Evolutionary conservation across 1,140 invertebrate genomes (phyloP), one percentile per base, ranked within the genome.

Genomic region (Papilio glaucus): DNA sequence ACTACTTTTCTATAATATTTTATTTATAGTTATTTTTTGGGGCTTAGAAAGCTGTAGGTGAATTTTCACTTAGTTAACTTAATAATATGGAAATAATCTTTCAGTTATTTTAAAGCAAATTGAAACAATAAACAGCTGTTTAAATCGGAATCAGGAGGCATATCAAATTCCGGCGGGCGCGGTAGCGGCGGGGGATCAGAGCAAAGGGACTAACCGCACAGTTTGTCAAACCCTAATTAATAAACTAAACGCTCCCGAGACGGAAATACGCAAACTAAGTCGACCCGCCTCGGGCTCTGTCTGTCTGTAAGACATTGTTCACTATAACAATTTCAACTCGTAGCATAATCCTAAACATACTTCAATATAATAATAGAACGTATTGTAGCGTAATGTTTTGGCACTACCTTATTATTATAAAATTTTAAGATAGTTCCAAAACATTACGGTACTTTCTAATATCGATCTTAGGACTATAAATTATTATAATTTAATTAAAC

Each of bases 181-280:
- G 49, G 72, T 62, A 74, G 29, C 65, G 39, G n/a, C 24, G 62
- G 42, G 57, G 57, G 12, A 41, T 63, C 45, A 45, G 33, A 42
- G 42, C 15, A 63, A 70, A 70, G 41, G 60, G 29, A 57, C 70
- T 69, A 71, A 80, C 77, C 79, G 80, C 79, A 81, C 77, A 85
- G 81, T 85, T 85, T 84, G 84, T 83, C 84, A 85, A 84, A 72
- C 77, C 76, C 74, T 84, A 84, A 84, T 85, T 85, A 85, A 85
- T 85, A 84, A 82, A 77, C 80, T 77, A 72, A 72, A 61, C 18
- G 37, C 39, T 69, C 18, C 67, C n/a, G 67, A 69, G 26, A 37
- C 45, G 26, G 29, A 37, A 63, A 49, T 24, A 71, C 68, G 21
- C 21, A 71, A 65, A 65, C 57, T 60, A 4, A 61, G 61, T 57